A percentile compares a stretch with the other conserved stretches of the same genome.
Conservation (phyloP, 2,113 vertebrate species). For the Perognathus longimembris region DNA sequence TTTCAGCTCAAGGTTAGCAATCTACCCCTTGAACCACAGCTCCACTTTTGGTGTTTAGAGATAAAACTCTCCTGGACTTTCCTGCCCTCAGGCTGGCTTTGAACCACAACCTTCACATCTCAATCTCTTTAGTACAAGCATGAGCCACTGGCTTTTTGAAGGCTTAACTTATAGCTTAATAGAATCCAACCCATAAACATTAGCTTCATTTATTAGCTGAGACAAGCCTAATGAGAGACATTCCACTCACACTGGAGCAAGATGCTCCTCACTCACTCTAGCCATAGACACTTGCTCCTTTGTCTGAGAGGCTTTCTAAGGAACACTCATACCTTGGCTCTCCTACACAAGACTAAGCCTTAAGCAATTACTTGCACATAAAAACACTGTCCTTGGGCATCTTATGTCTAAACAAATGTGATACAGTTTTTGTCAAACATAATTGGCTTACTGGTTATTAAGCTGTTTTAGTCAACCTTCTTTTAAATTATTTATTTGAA, state of each 20-base stretch:
- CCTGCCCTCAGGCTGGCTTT: no score
- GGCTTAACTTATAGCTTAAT: background rate
- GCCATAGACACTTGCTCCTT: background rate
- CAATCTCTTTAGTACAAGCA: no score
- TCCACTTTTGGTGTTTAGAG: no score
- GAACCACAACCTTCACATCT: no score
- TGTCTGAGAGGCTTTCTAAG: background rate
- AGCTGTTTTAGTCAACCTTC: background rate
- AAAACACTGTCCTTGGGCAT: background rate
- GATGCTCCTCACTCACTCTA: background rate
- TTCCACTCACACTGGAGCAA: background rate
- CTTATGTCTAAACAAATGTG: background rate
- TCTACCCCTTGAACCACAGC: no score
- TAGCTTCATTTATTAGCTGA: background rate
- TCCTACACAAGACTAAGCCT: background rate
- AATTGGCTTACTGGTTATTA: constrained; percentile 6
- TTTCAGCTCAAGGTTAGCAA: no score
- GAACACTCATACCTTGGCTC: background rate
- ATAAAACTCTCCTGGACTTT: no score
- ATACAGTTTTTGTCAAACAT: background rate
- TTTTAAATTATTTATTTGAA: constrained; percentile 31
- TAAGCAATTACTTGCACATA: background rate
- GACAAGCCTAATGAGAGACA: background rate
- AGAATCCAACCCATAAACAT: background rate
- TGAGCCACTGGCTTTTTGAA: background rate